These are phyloP conservation scores for Thecophora atra DNA, from an alignment of 2,888 invertebrate genomes.

Conservation along the genomic window DNA sequence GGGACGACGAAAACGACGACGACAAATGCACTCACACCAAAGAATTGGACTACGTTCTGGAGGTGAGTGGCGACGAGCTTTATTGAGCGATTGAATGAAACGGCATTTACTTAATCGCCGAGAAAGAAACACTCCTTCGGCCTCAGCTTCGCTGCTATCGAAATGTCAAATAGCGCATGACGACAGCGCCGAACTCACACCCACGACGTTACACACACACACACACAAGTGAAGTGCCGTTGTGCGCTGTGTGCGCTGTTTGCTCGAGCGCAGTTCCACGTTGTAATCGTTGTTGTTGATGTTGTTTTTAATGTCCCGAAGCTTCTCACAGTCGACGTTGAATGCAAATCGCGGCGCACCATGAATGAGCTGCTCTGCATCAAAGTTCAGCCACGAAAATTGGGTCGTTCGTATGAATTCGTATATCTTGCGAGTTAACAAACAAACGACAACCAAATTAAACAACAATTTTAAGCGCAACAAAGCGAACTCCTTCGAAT, in stretches of 20 bases:
- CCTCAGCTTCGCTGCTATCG: neutral
- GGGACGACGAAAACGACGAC: slow-evolving; percentile 70
- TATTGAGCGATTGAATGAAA: neutral
- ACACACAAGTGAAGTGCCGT: neutral
- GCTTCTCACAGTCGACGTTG: neutral
- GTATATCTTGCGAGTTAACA: too few relatives aligned
- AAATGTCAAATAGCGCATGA: slow-evolving; percentile 17
- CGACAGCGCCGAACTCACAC: neutral
- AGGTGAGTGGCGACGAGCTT: slow-evolving; percentile 55
- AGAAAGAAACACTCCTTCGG: slow-evolving; percentile 16
- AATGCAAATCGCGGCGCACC: slow-evolving; percentile 20
- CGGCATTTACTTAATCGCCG: slow-evolving; percentile 4
- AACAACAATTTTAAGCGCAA: neutral
- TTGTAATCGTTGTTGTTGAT: too few relatives aligned
- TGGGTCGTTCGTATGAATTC: slow-evolving; percentile 16
- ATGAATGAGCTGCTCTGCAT: slow-evolving; percentile 14
- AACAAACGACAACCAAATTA: neutral
- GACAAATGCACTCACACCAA: slow-evolving; percentile 67
- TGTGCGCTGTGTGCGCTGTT: neutral
- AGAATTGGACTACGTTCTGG: slow-evolving; percentile 66
- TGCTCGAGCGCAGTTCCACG: neutral
- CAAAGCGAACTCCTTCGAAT: neutral
- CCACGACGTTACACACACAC: neutral
- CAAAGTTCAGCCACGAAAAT: slow-evolving; percentile 27
- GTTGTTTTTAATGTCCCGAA: neutral